phyloP scores from a whole-genome alignment of 2,888 invertebrate species.

The Laothoe populi region DNA sequence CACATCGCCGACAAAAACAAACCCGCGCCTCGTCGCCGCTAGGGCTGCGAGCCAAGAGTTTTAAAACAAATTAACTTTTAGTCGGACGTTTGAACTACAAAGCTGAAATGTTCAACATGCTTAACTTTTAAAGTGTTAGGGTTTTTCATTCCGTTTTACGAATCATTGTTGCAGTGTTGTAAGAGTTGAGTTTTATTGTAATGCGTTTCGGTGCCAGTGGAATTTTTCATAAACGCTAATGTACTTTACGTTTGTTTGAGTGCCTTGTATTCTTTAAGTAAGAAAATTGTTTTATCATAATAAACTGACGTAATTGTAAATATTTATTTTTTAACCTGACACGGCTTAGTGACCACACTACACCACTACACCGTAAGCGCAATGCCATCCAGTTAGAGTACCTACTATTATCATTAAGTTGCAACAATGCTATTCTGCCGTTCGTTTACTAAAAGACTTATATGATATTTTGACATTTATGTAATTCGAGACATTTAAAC shows the following conservation, averaged over 20 bases:
- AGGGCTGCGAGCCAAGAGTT: constrained; percentile 20
- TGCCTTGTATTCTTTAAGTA: neutral
- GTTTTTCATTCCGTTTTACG: constrained; percentile 22
- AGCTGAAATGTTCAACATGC: constrained; percentile 21
- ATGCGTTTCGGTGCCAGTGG: constrained; percentile 8
- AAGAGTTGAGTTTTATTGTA: constrained; percentile 8
- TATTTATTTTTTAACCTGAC: no score
- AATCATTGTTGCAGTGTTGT: constrained; percentile 17
- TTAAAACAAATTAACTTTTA: constrained; percentile 23
- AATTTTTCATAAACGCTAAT: neutral
- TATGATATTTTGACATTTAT: no score
- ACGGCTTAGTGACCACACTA: no score
- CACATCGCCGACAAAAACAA: constrained; percentile 26
- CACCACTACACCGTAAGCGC: no score
- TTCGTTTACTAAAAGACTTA: no score
- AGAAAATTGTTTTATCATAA: no score
- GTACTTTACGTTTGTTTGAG: neutral
- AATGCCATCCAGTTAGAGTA: no score
- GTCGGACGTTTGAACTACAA: constrained; percentile 21
- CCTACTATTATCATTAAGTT: no score
- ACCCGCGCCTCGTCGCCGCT: constrained; percentile 16
- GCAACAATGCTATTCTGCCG: no score
- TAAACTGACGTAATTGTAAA: no score
- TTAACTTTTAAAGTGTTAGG: constrained; percentile 19
- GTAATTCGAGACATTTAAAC: no score